Percentiles rank a stretch among this genome's conserved stretches.
Evolutionary conservation across 2,888 invertebrate species (phyloP).

Genomic region (Lycia hirtaria): DNA sequence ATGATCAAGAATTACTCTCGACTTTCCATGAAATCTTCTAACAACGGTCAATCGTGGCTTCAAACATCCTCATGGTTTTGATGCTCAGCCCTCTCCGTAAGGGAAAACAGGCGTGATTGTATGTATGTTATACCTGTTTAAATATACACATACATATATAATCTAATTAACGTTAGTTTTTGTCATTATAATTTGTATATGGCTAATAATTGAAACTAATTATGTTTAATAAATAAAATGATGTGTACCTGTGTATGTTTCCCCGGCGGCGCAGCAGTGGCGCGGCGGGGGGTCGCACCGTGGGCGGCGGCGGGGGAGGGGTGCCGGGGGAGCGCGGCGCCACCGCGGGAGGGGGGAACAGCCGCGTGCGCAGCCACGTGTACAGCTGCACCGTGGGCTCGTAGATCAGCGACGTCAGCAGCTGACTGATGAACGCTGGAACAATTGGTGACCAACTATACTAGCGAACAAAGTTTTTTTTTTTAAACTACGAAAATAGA

Average conservation of each 20-base stretch:
- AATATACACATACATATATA: too few species aligned
- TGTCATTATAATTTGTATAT: too few species aligned
- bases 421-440: slow-evolving; percentile 79
- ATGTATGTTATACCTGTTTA: too few species aligned
- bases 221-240: neutral
- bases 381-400: slow-evolving; percentile 85
- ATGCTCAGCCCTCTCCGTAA: too few species aligned
- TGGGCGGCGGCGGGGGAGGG: slow-evolving; percentile 23
- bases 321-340: slow-evolving; percentile 25
- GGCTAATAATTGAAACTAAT: neutral
- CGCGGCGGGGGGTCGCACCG: slow-evolving; percentile 19
- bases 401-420: slow-evolving; percentile 86
- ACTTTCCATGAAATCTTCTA: too few species aligned
- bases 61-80: too few species aligned
- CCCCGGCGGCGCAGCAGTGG: slow-evolving; percentile 16
- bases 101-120: too few species aligned
- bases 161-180: too few species aligned
- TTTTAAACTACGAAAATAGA: too few species aligned
- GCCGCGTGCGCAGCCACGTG: slow-evolving; percentile 55
- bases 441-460: neutral
- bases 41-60: too few species aligned
- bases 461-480: too few species aligned
- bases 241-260: slow-evolving; percentile 37
- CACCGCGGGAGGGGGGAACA: slow-evolving; percentile 47
- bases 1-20: too few species aligned